Evolutionary conservation across 2,113 vertebrate species (phyloP).

Genomic region (Galbula dea): DNA sequence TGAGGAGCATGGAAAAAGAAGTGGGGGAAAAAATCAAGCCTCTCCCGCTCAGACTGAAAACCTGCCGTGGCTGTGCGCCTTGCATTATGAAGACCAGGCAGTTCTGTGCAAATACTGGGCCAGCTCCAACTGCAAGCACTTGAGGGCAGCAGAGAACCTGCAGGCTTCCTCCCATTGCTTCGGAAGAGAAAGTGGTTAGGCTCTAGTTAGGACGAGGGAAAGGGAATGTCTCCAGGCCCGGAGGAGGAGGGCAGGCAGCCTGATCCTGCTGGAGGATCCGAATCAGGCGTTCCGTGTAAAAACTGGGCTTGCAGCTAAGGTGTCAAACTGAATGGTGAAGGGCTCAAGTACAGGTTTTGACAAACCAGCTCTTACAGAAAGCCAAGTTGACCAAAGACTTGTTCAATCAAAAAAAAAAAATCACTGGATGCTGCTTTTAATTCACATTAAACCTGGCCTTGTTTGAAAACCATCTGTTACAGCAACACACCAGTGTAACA

Average conservation of each 20-base stretch:
- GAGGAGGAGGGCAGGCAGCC: background rate
- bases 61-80: background rate
- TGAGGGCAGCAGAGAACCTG: constrained; percentile 49
- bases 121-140: background rate
- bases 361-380: background rate
- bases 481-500: background rate
- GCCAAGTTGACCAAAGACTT: constrained; percentile 5
- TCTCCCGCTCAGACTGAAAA: background rate
- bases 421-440: constrained; percentile 22
- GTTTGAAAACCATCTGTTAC: constrained; percentile 55
- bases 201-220: background rate
- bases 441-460: constrained; percentile 58
- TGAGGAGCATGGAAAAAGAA: background rate
- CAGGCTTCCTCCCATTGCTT: background rate
- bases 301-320: background rate
- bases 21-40: background rate
- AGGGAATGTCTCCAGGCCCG: background rate
- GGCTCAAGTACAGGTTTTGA: background rate
- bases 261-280: background rate
- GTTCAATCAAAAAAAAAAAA: background rate
- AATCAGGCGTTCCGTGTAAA: background rate
- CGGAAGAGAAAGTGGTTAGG: background rate
- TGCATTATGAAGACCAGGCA: background rate
- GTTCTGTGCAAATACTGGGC: background rate
- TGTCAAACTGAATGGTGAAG: background rate